phyloP scores from a whole-genome alignment of 2,113 vertebrate species.

The Callaeas wilsoni region DNA sequence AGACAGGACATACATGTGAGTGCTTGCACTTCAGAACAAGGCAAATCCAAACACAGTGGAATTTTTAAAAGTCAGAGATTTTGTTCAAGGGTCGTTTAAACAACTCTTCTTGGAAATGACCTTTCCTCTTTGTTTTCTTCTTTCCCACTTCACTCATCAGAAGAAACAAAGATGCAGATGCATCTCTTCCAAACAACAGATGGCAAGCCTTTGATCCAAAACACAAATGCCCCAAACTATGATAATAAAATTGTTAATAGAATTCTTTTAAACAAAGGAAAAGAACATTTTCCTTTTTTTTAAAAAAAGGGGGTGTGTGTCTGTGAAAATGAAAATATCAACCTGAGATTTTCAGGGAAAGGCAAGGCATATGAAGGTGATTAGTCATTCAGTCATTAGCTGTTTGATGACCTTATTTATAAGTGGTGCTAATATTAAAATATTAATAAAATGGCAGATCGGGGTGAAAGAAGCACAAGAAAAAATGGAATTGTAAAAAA shows the following conservation, averaged over 20 bases:
- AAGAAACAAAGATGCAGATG: background rate
- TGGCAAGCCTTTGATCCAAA: background rate
- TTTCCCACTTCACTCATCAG: background rate
- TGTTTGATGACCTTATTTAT: background rate
- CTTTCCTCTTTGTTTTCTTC: background rate
- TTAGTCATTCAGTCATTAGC: background rate
- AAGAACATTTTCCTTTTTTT: too few relatives aligned
- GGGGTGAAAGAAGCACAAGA: background rate
- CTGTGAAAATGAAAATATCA: background rate
- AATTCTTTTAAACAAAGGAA: background rate
- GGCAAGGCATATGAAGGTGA: background rate
- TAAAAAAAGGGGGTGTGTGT: rapidly evolving
- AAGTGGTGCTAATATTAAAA: background rate
- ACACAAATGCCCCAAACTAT: background rate
- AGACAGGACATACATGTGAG: rapidly evolving
- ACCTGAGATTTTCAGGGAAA: background rate
- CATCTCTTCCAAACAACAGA: background rate
- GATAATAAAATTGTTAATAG: background rate
- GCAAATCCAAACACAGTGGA: background rate
- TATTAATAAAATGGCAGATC: background rate
- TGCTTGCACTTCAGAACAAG: background rate
- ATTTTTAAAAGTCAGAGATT: background rate
- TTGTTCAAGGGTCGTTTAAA: background rate
- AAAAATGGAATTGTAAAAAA: background rate
- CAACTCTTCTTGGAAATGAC: background rate